These are phyloP conservation scores for Chelonus insularis DNA, from an alignment of 1,140 invertebrate species.

Conservation along the genomic window DNA sequence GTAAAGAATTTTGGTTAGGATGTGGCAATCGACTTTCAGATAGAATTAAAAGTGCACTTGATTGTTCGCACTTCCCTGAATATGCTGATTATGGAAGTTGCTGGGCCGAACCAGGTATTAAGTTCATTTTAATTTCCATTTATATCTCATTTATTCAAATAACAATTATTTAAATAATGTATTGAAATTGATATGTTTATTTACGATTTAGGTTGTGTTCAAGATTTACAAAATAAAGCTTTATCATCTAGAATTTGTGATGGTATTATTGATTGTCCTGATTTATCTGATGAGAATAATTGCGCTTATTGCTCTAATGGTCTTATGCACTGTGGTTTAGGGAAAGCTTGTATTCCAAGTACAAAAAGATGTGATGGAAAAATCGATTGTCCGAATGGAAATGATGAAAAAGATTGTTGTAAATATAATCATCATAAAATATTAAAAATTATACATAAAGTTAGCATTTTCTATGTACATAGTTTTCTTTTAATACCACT, in stretches of 20 bases:
- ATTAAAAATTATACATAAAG: too few relatives aligned
- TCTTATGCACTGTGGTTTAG: constrained; percentile 76
- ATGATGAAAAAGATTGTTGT: constrained; percentile 84
- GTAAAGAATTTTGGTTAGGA: constrained; percentile 79
- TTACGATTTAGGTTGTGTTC: constrained; percentile 65
- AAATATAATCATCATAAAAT: constrained; percentile 56
- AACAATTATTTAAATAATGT: too few relatives aligned
- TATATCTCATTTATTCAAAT: not conserved
- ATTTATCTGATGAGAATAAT: constrained; percentile 77
- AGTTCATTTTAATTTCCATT: constrained; percentile 9
- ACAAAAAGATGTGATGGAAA: constrained; percentile 79
- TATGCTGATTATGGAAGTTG: constrained; percentile 74
- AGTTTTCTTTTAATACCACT: too few relatives aligned
- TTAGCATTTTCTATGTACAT: too few relatives aligned
- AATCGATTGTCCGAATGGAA: constrained; percentile 81
- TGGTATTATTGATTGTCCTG: constrained; percentile 82
- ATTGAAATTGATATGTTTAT: not conserved
- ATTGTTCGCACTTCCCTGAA: constrained; percentile 81
- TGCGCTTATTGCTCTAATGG: constrained; percentile 75
- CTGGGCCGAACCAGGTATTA: constrained; percentile 72
- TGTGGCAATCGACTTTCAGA: constrained; percentile 76
- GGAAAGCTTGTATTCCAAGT: constrained; percentile 71
- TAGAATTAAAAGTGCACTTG: constrained; percentile 70
- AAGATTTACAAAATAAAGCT: constrained; percentile 70
- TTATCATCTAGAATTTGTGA: constrained; percentile 79